Conservation (phyloP, 2,888 invertebrate species). For the Tetramorium bicarinatum region DNA sequence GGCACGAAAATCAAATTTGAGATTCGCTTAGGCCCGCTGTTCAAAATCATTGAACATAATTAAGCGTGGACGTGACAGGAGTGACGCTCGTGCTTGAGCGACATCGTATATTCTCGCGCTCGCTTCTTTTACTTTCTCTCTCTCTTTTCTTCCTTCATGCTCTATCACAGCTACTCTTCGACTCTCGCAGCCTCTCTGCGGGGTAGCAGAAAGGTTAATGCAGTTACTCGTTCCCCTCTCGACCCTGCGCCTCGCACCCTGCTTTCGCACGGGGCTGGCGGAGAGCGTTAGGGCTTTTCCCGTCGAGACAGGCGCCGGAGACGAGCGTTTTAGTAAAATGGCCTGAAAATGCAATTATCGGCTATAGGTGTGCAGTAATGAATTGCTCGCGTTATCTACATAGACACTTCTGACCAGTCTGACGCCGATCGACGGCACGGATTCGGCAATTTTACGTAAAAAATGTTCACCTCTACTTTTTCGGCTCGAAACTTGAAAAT, state of each 20-base stretch:
- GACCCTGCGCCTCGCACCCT: constrained; percentile 73
- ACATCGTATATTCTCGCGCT: constrained; percentile 48
- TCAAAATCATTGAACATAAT: constrained; percentile 85
- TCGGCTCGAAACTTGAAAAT: not conserved
- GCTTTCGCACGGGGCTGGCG: constrained; percentile 75
- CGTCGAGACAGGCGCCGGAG: constrained; percentile 75
- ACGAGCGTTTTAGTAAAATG: constrained; percentile 84
- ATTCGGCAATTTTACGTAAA: constrained; percentile 29
- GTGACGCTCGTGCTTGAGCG: constrained; percentile 60
- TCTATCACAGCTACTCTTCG: constrained; percentile 54
- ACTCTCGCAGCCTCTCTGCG: constrained; percentile 70
- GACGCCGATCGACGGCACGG: not conserved
- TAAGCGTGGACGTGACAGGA: constrained; percentile 81
- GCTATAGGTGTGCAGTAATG: constrained; percentile 85
- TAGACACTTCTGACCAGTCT: constrained; percentile 56
- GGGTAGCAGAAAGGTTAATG: constrained; percentile 85
- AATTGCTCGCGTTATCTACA: constrained; percentile 83
- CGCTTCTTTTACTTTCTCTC: constrained; percentile 43
- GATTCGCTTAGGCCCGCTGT: constrained; percentile 84
- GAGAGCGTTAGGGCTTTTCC: constrained; percentile 76
- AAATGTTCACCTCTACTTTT: not conserved
- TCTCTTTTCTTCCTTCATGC: constrained; percentile 41
- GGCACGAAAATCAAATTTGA: constrained; percentile 82
- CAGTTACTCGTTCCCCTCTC: constrained; percentile 81
- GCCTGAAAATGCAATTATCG: constrained; percentile 85